Conservation (phyloP, 2,888 invertebrate genomes). For the Platycheirus rosarum region DNA sequence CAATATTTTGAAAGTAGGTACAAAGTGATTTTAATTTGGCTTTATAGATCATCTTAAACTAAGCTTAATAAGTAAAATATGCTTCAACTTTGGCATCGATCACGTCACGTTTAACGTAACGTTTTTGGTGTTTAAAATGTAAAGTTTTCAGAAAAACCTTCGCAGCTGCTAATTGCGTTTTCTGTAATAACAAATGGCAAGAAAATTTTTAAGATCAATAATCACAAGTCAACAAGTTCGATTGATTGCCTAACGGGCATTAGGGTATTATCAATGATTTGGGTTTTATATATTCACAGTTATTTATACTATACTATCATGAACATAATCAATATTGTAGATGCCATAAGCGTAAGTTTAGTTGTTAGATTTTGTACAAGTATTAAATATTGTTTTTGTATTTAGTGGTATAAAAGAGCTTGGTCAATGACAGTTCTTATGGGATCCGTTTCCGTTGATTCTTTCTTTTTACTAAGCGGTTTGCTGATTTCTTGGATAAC, state of each 20-base stretch:
- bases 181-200: conserved; percentile 34
- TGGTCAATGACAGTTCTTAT: conserved; percentile 81
- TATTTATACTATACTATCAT: neutral
- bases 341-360: conserved; percentile 13
- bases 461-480: conserved; percentile 86
- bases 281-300: conserved; percentile 20
- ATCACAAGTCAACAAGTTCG: neutral
- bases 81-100: too few species aligned
- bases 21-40: neutral
- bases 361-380: too few species aligned
- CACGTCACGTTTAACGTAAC: too few species aligned
- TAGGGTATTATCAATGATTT: conserved; percentile 17
- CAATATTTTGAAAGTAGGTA: conserved; percentile 7
- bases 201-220: conserved; percentile 37
- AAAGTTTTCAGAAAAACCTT: conserved; percentile 15
- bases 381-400: neutral
- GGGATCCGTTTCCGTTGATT: conserved; percentile 85
- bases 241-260: conserved; percentile 33
- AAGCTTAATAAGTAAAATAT: too few species aligned
- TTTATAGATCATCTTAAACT: too few species aligned
- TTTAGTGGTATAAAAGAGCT: conserved; percentile 78
- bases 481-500: conserved; percentile 83
- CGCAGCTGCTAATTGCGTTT: conserved; percentile 20
- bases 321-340: conserved; percentile 1
- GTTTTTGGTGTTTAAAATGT: too few species aligned